A percentile compares a stretch with the other conserved stretches of the same genome.
Evolutionary conservation across 2,797 vertebrate species (phyloP).

Genomic region (Cygnus olor): DNA sequence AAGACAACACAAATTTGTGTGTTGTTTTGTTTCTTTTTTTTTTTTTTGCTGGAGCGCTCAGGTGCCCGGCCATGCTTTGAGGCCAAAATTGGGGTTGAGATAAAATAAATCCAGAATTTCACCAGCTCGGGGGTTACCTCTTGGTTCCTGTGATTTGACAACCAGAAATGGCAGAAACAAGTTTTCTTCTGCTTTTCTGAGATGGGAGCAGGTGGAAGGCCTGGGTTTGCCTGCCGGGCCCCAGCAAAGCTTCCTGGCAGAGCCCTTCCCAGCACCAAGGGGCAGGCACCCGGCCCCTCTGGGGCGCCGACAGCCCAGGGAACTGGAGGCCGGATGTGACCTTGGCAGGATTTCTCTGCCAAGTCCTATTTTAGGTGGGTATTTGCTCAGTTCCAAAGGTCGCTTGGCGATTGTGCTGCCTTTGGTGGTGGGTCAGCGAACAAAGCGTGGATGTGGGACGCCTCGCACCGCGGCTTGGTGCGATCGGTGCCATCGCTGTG

Average conservation of each 20-base stretch:
- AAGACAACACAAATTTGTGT: not conserved
- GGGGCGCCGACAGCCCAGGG: not conserved
- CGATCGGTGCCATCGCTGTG: not conserved
- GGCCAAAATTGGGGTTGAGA: not conserved
- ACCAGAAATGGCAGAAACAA: not conserved
- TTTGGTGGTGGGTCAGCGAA: not conserved
- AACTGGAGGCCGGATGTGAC: not conserved
- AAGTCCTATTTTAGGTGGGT: not conserved
- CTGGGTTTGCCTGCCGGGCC: too few species aligned
- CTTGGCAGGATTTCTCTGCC: not conserved
- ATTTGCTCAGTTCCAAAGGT: not conserved
- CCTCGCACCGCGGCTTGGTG: not conserved
- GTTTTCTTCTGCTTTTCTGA: not conserved
- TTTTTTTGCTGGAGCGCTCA: not conserved
- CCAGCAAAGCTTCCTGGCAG: not conserved
- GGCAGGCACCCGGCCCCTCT: not conserved
- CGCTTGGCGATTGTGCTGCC: fast-evolving
- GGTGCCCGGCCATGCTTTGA: not conserved
- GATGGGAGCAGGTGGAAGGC: too few species aligned
- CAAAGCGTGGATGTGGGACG: not conserved
- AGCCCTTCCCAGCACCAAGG: fast-evolving
- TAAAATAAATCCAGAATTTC: not conserved
- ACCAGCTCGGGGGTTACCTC: not conserved
- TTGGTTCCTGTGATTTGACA: not conserved
- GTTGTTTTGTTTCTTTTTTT: not conserved